Evolutionary conservation across 1,140 invertebrate genomes (phyloP).

Genomic region (Pantala flavescens): DNA sequence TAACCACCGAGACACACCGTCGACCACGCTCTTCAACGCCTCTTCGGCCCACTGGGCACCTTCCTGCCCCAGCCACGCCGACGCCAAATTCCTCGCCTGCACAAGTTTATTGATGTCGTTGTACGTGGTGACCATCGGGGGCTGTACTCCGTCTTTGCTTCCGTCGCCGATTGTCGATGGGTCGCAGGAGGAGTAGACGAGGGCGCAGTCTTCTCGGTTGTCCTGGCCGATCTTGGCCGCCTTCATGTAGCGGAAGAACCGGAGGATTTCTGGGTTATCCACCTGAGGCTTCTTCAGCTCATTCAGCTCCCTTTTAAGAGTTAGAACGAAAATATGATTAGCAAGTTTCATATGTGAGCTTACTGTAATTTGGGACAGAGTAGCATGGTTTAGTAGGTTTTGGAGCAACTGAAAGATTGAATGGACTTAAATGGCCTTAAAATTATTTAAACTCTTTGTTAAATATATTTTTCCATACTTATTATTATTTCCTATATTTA

Average conservation of each 20-base stretch:
- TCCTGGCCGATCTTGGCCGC: conserved; percentile 77
- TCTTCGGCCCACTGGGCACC: conserved; percentile 9
- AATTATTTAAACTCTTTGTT: too few relatives aligned
- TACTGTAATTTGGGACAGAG: too few relatives aligned
- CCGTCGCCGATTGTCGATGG: conserved; percentile 26
- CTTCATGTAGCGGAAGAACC: conserved; percentile 81
- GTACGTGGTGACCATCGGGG: conserved; percentile 72
- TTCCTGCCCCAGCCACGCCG: not conserved
- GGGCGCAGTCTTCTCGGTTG: conserved; percentile 50
- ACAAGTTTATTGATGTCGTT: conserved; percentile 78
- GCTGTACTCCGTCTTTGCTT: conserved; percentile 33
- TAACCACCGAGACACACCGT: not conserved
- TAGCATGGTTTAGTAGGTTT: too few relatives aligned
- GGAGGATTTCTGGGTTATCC: conserved; percentile 70
- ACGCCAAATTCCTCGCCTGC: conserved; percentile 47
- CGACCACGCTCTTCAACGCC: not conserved
- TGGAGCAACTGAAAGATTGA: too few relatives aligned
- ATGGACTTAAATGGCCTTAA: too few relatives aligned
- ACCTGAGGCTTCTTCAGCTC: conserved; percentile 67
- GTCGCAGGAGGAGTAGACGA: conserved; percentile 39
- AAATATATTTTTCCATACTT: too few relatives aligned
- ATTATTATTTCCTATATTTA: too few relatives aligned
- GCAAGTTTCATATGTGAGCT: too few relatives aligned
- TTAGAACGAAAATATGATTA: too few relatives aligned
- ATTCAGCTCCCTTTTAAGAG: conserved; percentile 58